Percentiles rank a stretch among this genome's conserved stretches.
phyloP scores from a whole-genome alignment of 2,113 vertebrate species.

The Neolamprologus kungweensis region DNA sequence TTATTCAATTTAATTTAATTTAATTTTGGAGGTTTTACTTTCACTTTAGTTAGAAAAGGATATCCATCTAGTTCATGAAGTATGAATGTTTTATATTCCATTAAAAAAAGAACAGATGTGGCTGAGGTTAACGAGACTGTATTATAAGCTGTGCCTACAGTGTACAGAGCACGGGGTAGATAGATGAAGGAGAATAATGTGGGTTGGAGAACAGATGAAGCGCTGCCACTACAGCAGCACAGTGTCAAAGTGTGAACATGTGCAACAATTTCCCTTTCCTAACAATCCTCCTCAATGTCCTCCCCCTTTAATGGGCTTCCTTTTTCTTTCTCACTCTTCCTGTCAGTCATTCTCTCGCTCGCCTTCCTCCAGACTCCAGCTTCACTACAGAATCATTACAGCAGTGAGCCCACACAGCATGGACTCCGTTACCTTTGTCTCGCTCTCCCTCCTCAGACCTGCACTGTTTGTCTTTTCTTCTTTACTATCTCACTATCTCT shows the following conservation, averaged over 20 bases:
- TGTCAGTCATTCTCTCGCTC: conserved; percentile 20
- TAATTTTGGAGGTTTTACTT: neutral
- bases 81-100: neutral
- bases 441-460: neutral
- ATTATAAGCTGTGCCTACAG: neutral
- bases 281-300: conserved; percentile 39
- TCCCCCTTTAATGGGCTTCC: conserved; percentile 45
- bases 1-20: neutral
- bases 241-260: conserved; percentile 8
- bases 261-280: conserved; percentile 16
- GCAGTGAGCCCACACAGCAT: conserved; percentile 53
- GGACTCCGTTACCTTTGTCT: conserved; percentile 39
- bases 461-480: neutral
- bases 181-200: conserved; percentile 10
- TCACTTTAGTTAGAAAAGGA: neutral
- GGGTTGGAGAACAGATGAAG: conserved; percentile 11
- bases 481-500: neutral
- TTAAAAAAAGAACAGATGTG: neutral
- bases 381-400: conserved; percentile 28
- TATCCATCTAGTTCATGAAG: neutral
- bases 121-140: neutral
- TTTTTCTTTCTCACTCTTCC: conserved; percentile 10
- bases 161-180: neutral
- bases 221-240: neutral
- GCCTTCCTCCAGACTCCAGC: conserved; percentile 40